Conservation (phyloP, 2,797 vertebrate genomes). For the Malurus leucopterus region DNA sequence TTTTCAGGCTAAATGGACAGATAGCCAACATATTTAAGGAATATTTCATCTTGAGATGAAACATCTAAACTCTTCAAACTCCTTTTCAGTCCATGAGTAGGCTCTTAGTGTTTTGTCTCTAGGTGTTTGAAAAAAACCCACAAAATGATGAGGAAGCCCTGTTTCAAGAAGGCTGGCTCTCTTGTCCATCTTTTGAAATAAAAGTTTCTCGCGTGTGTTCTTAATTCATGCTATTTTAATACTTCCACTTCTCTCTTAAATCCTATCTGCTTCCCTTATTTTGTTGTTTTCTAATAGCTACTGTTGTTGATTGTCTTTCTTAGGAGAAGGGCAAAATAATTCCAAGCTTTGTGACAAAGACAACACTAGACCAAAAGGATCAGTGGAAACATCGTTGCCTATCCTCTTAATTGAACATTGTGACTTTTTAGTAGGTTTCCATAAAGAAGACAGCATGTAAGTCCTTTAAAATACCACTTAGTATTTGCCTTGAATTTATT, state of each 20-base stretch:
- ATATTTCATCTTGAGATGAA: neutral
- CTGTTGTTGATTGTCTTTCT: neutral
- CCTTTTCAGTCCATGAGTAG: neutral
- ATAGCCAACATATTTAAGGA: neutral
- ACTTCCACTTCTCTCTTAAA: neutral
- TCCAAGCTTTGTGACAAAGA: neutral
- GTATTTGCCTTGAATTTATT: neutral
- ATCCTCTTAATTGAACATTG: conserved; percentile 61
- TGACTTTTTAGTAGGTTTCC: neutral
- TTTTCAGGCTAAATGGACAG: neutral
- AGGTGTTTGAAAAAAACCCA: neutral
- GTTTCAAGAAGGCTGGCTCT: neutral
- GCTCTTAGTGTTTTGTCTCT: neutral
- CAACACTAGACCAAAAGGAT: neutral
- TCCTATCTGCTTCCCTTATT: neutral
- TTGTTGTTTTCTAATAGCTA: neutral
- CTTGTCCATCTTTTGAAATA: neutral
- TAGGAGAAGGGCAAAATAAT: conserved; percentile 29
- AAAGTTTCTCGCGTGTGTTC: neutral
- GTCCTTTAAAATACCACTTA: neutral
- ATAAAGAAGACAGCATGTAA: conserved; percentile 19
- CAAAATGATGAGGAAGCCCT: neutral
- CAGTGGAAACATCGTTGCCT: conserved; percentile 46
- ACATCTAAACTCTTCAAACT: neutral
- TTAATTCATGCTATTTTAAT: neutral